phyloP scores from a whole-genome alignment of 2,888 invertebrate genomes.

The Calameuta pallipes region DNA sequence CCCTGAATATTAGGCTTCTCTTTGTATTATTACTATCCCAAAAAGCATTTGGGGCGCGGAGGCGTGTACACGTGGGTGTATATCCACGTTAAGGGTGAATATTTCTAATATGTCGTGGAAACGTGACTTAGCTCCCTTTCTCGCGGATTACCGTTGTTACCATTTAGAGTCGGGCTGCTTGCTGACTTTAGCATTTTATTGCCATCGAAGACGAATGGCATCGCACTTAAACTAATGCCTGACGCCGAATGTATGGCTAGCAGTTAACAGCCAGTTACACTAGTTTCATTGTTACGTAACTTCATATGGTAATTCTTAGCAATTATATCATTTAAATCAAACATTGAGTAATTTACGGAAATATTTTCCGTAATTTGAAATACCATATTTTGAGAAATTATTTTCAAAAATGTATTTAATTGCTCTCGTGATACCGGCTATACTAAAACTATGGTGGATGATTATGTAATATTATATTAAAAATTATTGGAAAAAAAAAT shows the following conservation, averaged over 20 bases:
- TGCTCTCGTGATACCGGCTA: not conserved
- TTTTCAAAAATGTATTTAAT: not conserved
- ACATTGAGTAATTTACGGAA: not conserved
- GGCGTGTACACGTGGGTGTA: not conserved
- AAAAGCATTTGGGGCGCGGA: not conserved
- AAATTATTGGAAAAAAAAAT: not conserved
- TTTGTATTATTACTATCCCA: not conserved
- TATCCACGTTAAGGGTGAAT: slow-evolving; percentile 7
- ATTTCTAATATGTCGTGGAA: slow-evolving; percentile 18
- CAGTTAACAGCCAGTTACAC: not conserved
- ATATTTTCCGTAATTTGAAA: too few species aligned
- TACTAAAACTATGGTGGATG: not conserved
- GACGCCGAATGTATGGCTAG: not conserved
- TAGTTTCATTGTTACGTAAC: not conserved
- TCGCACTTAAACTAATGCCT: slow-evolving; percentile 11
- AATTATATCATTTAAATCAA: not conserved
- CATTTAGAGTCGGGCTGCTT: slow-evolving; percentile 15
- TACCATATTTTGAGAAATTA: not conserved
- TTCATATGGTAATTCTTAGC: not conserved
- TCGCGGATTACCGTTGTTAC: slow-evolving; percentile 21
- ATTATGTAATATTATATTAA: not conserved
- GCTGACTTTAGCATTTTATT: slow-evolving; percentile 22
- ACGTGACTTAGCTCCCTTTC: slow-evolving; percentile 20
- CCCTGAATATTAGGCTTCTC: not conserved
- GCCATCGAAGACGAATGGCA: slow-evolving; percentile 16